Conservation (phyloP, 2,797 vertebrate species). For the Aselliscus stoliczkanus region DNA sequence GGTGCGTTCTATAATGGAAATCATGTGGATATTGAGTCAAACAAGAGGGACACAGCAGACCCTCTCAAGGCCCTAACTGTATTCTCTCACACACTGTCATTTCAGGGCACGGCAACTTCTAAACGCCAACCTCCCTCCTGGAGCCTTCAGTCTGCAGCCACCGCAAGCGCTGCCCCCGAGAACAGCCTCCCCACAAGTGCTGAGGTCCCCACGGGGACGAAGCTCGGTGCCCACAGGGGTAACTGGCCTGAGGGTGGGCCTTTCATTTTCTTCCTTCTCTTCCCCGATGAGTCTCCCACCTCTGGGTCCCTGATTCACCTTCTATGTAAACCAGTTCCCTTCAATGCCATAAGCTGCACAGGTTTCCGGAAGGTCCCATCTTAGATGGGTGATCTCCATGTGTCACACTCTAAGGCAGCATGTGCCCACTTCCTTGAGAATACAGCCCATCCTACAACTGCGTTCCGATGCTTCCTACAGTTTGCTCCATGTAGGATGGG, state of each 20-base stretch:
- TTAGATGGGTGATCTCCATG: accelerated
- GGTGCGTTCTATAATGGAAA: no score
- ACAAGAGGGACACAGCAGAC: neutral
- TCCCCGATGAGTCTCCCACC: no score
- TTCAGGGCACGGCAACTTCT: neutral
- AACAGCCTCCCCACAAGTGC: accelerated
- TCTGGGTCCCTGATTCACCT: no score
- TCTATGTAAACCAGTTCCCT: neutral
- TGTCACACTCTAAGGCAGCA: neutral
- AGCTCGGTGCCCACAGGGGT: neutral
- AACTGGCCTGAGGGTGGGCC: accelerated
- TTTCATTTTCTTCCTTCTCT: neutral
- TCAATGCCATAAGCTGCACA: no score
- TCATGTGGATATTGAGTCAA: no score
- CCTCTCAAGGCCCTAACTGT: accelerated
- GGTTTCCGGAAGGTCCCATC: neutral
- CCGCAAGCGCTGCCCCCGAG: accelerated
- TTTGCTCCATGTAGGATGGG: neutral
- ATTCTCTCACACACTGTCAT: accelerated
- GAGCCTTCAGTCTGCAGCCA: neutral
- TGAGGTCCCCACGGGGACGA: accelerated
- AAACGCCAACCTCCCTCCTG: neutral
- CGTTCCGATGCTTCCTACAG: neutral
- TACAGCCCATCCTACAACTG: neutral
- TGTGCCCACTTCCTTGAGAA: neutral